Conservation (phyloP, 2,113 vertebrate genomes). For the Daubentonia madagascariensis region DNA sequence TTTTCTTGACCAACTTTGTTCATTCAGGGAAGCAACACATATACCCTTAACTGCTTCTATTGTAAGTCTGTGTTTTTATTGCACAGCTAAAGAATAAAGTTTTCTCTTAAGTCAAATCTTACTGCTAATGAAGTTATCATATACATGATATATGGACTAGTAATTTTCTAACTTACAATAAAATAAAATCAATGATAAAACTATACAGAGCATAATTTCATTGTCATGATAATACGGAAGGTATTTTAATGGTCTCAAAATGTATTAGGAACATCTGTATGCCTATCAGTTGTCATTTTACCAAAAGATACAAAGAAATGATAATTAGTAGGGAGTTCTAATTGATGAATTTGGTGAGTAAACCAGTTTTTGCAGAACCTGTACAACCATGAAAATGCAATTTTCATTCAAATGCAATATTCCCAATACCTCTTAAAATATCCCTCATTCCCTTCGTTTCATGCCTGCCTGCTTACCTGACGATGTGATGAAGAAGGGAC, state of each 20-base stretch:
- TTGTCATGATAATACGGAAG: neutral
- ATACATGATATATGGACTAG: neutral
- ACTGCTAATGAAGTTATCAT: slow-evolving; percentile 16
- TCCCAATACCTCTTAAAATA: neutral
- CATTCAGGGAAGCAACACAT: slow-evolving; percentile 29
- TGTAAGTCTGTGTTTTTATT: neutral
- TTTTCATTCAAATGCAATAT: neutral
- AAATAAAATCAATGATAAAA: neutral
- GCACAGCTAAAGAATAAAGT: neutral
- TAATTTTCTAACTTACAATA: slow-evolving; percentile 17
- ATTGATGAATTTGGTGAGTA: neutral
- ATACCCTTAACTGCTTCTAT: neutral
- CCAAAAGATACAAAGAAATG: neutral
- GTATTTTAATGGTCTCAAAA: neutral
- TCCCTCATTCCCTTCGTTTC: neutral
- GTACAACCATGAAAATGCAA: neutral
- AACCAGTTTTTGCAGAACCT: neutral
- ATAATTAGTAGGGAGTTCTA: neutral
- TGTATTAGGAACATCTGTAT: neutral
- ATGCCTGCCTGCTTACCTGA: neutral
- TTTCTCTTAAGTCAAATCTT: neutral
- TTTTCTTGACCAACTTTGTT: slow-evolving; percentile 59
- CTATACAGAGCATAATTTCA: neutral
- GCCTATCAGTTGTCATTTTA: neutral
- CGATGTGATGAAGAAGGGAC: neutral